Evolutionary conservation across 2,797 vertebrate species (phyloP), one percentile per base, ranked within the genome.

Genomic region (Balearica regulorum): DNA sequence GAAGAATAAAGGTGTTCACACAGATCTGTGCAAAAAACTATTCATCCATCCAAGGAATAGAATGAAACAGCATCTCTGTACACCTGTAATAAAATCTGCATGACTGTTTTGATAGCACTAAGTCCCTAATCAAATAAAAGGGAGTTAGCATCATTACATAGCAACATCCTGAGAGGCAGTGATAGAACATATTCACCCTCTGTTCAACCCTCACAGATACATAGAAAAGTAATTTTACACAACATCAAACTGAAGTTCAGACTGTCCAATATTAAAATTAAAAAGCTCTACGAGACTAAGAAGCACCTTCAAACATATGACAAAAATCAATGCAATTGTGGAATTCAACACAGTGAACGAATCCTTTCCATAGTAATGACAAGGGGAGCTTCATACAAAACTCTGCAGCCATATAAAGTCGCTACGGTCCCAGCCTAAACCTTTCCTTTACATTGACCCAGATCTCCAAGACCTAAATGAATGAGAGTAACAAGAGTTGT

Each of bases 61-160:
- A 85, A 92, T 41, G 43, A 71, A 91, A n/a, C 69, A 83, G 57
- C 49, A 54, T 75, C 69, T 87, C 82, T 80, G 84, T 53, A 69
- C 54, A 81, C 69, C 83, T 75, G 68, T 71, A 93, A 92, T 94
- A 88, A 94, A 93, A 92, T 72, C 87, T 94, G 89, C 92, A 91
- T 65, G 89, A 53, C 79, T 95, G 77, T 85, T 89, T 19, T 80
- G 68, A 75, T 71, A 92, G 81, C 43, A n/a, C 60, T 3, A 55
- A 78, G 76, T 78, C 87, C 76, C 91, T 92, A 86, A 94, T 81
- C 83, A 89, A 75, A 90, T 92, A 90, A 94, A 86, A 94, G 70
- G 57, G 57, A 93, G 82, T 49, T 69, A 80, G 46, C 84, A 69
- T 69, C 89, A 44, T 91, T 95, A 92, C 94, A 72, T 2, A 91